Evolutionary conservation across 2,113 vertebrate genomes (phyloP).

Genomic region (Osmerus mordax): DNA sequence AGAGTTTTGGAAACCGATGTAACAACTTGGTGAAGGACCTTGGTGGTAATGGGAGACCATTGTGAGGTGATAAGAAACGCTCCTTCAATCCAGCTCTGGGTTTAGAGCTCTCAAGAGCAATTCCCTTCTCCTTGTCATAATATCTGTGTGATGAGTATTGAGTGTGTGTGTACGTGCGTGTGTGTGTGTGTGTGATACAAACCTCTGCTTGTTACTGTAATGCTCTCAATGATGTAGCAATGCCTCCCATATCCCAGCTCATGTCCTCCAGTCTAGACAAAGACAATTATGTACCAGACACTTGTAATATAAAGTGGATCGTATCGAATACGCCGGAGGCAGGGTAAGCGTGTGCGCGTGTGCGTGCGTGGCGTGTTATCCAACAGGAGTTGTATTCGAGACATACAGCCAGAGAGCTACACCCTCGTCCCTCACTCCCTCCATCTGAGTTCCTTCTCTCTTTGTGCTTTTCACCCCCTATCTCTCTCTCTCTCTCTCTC

Average conservation of each 20-base stretch:
- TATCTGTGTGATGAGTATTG: neutral
- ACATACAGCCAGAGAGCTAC: no score
- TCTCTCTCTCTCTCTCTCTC: neutral
- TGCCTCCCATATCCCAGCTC: neutral
- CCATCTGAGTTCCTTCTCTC: no score
- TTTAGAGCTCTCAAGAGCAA: neutral
- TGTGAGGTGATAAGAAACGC: no score
- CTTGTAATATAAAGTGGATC: neutral
- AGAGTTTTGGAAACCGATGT: no score
- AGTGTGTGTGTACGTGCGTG: neutral
- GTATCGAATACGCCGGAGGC: neutral
- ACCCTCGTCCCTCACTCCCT: no score
- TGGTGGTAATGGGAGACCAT: no score
- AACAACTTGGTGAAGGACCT: no score
- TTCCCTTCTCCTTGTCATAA: neutral
- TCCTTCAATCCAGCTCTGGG: no score
- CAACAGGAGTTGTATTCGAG: no score
- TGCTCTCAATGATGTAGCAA: neutral
- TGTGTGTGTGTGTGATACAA: neutral
- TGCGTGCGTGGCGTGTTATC: no score
- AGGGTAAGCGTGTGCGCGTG: no score
- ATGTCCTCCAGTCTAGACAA: neutral
- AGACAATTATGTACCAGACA: neutral
- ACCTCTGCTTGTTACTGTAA: neutral
- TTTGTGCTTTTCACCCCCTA: neutral